phyloP scores from a whole-genome alignment of 1,140 invertebrate species.

The Bombus impatiens region DNA sequence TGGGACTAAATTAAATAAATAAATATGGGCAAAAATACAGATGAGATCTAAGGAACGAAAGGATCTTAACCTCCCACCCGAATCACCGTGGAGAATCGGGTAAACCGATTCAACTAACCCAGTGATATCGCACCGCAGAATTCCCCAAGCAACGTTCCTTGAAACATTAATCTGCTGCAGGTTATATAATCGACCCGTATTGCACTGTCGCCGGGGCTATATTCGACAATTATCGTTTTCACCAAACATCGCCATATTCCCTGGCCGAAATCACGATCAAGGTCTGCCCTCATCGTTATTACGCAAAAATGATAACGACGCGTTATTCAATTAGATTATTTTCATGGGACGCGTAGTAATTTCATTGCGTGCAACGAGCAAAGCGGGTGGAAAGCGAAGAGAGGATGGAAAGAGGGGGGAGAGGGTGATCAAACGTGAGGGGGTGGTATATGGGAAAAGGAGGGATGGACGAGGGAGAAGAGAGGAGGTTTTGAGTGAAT shows the following conservation, averaged over 20 bases:
- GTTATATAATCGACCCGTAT: slow-evolving; percentile 26
- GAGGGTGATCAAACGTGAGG: neutral
- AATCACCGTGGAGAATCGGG: neutral
- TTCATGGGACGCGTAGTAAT: slow-evolving; percentile 63
- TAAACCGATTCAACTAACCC: neutral
- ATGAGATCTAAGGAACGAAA: neutral
- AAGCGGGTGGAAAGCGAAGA: slow-evolving; percentile 38
- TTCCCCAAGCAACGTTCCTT: slow-evolving; percentile 15
- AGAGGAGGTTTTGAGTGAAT: slow-evolving; percentile 60
- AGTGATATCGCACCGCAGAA: neutral
- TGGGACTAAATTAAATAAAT: neutral
- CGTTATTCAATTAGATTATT: slow-evolving; percentile 67
- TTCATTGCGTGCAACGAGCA: slow-evolving; percentile 50
- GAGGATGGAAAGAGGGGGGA: neutral
- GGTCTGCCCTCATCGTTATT: slow-evolving; percentile 50
- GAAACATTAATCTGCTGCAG: slow-evolving; percentile 7
- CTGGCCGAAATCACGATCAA: slow-evolving; percentile 49
- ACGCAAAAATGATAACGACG: slow-evolving; percentile 59
- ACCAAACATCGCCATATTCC: slow-evolving; percentile 25
- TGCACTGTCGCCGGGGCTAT: neutral
- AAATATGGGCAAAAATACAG: neutral
- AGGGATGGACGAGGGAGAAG: neutral
- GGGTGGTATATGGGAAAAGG: slow-evolving; percentile 30
- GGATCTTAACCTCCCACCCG: neutral
- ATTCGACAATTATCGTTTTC: slow-evolving; percentile 36